These are phyloP conservation scores for Puntigrus tetrazona DNA, from an alignment of 2,113 vertebrate genomes.

Conservation along the genomic window DNA sequence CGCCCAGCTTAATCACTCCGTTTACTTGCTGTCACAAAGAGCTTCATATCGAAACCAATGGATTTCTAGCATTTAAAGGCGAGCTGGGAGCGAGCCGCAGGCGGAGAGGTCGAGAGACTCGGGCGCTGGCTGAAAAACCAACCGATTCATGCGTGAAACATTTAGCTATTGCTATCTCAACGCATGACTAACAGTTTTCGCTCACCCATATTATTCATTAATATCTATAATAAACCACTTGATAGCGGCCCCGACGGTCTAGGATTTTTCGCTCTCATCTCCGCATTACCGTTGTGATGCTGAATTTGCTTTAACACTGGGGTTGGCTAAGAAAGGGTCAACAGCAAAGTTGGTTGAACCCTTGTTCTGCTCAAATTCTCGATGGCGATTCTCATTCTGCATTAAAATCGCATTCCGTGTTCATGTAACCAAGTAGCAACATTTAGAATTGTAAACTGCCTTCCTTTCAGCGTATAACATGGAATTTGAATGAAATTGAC, in stretches of 20 bases:
- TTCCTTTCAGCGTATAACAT: not conserved
- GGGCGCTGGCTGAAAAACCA: constrained; percentile 48
- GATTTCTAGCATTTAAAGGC: constrained; percentile 64
- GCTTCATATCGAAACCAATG: constrained; percentile 69
- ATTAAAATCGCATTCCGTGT: not conserved
- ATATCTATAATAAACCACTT: constrained; percentile 65
- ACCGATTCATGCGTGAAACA: constrained; percentile 65
- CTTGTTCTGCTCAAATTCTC: not conserved
- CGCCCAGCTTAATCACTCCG: constrained; percentile 60
- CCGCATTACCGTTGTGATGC: constrained; percentile 12
- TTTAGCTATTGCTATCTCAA: constrained; percentile 67
- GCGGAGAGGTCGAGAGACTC: constrained; percentile 48
- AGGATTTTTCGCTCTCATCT: constrained; percentile 15
- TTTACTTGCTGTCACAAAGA: constrained; percentile 64
- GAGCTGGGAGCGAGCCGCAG: constrained; percentile 36
- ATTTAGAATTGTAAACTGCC: not conserved
- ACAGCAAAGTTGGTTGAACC: not conserved
- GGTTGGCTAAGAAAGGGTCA: constrained; percentile 34
- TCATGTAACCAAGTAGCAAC: not conserved
- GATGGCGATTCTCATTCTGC: not conserved
- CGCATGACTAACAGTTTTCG: constrained; percentile 66
- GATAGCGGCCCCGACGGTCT: constrained; percentile 52
- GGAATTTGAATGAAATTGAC: not conserved
- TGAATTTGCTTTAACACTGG: constrained; percentile 42
- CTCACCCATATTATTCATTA: constrained; percentile 66